These are phyloP conservation scores for Drosophila limbata DNA, from an alignment of 2,888 invertebrate genomes.

Conservation along the genomic window DNA sequence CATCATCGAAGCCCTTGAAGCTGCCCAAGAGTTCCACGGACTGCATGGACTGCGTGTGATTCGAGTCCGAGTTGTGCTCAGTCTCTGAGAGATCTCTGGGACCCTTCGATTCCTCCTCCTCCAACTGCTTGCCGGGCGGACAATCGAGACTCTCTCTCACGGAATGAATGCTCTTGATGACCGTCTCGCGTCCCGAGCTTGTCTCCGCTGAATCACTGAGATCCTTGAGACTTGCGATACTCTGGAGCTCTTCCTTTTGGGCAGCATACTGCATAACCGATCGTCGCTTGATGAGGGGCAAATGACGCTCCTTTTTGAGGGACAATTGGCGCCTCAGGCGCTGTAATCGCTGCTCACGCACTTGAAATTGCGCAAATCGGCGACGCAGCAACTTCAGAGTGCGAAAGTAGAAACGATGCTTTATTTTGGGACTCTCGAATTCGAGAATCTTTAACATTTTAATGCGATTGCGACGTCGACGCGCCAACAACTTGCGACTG, in stretches of 20 bases:
- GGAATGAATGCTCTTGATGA: slow-evolving; percentile 64
- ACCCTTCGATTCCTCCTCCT: not conserved
- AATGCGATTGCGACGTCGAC: slow-evolving; percentile 62
- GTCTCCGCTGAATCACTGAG: slow-evolving; percentile 51
- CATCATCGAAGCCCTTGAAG: slow-evolving; percentile 71
- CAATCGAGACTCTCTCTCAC: slow-evolving; percentile 31
- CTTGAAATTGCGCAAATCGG: slow-evolving; percentile 30
- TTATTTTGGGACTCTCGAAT: slow-evolving; percentile 70
- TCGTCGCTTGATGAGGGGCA: slow-evolving; percentile 75
- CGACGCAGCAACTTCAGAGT: slow-evolving; percentile 53
- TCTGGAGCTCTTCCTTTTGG: not conserved
- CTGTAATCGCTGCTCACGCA: slow-evolving; percentile 33
- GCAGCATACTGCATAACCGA: slow-evolving; percentile 57
- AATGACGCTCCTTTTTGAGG: slow-evolving; percentile 59
- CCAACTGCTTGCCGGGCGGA: not conserved
- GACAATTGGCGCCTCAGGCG: slow-evolving; percentile 58
- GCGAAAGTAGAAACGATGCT: slow-evolving; percentile 72
- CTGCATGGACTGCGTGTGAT: slow-evolving; percentile 29
- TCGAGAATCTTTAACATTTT: slow-evolving; percentile 68
- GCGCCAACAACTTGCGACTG: slow-evolving; percentile 52
- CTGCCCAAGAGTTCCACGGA: slow-evolving; percentile 56
- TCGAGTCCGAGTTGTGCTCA: slow-evolving; percentile 31
- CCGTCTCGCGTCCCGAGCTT: slow-evolving; percentile 59
- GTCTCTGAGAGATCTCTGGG: not conserved
- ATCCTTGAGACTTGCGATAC: slow-evolving; percentile 63